These are phyloP conservation scores for Cynopterus brachyotis DNA, from an alignment of 2,113 vertebrate species.

Conservation along the genomic window DNA sequence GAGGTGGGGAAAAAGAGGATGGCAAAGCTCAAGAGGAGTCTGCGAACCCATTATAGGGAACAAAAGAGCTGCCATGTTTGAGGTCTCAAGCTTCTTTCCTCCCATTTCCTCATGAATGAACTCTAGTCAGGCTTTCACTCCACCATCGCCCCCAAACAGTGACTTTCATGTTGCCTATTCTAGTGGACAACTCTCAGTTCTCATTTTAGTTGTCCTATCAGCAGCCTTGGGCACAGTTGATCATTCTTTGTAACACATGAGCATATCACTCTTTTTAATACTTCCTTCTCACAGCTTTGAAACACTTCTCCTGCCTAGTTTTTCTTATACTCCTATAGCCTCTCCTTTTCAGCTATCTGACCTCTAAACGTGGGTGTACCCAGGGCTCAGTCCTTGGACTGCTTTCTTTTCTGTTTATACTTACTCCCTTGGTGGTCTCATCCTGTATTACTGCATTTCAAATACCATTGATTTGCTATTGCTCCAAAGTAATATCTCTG, in stretches of 20 bases:
- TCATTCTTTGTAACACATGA: not conserved
- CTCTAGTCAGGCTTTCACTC: not conserved
- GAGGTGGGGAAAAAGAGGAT: rapidly evolving
- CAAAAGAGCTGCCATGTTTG: not conserved
- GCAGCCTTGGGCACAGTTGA: not conserved
- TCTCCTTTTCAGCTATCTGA: not conserved
- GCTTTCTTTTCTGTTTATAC: not conserved
- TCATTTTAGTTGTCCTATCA: not conserved
- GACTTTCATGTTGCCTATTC: not conserved
- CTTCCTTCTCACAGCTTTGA: not conserved
- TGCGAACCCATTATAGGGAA: not conserved
- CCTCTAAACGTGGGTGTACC: not conserved
- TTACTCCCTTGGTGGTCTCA: not conserved
- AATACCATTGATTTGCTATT: not conserved
- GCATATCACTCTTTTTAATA: not conserved
- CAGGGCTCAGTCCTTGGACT: not conserved
- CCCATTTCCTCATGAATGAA: not conserved
- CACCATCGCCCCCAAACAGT: not conserved
- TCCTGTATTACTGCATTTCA: not conserved
- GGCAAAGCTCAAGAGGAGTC: not conserved
- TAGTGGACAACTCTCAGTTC: not conserved
- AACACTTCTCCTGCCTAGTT: not conserved
- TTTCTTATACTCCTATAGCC: not conserved
- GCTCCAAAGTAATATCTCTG: not conserved
- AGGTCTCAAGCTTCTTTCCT: not conserved